phyloP scores from a whole-genome alignment of 1,140 invertebrate species.

The Trissolcus basalis region DNA sequence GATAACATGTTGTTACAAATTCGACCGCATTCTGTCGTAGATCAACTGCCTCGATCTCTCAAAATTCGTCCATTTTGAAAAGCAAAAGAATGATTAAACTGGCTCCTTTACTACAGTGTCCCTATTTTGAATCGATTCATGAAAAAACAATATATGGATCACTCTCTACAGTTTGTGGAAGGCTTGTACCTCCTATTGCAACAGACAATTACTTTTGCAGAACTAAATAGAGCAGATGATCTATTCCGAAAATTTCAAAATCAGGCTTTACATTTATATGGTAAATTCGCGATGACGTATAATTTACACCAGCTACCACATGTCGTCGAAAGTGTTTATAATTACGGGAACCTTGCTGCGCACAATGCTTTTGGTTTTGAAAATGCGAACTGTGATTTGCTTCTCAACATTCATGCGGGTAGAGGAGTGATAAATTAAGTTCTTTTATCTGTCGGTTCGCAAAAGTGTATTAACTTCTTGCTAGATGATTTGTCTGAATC shows the following conservation, averaged over 20 bases:
- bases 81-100: conserved; percentile 47
- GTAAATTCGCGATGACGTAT: conserved; percentile 29
- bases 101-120: conserved; percentile 28
- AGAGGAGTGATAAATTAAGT: no score
- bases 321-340: conserved; percentile 19
- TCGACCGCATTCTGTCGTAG: conserved; percentile 8
- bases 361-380: no score
- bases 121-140: conserved; percentile 21
- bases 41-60: conserved; percentile 6
- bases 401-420: no score
- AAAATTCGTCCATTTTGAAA: conserved; percentile 23
- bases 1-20: conserved; percentile 15
- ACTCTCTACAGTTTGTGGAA: conserved; percentile 22
- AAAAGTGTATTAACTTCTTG: no score
- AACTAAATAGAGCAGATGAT: conserved; percentile 15
- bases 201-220: conserved; percentile 18
- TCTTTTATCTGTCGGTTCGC: no score
- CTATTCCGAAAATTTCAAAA: conserved; percentile 26
- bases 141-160: conserved; percentile 26
- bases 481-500: no score
- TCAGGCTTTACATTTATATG: conserved; percentile 22
- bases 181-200: conserved; percentile 32
- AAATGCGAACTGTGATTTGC: no score
- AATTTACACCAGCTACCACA: conserved; percentile 50
- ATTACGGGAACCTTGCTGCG: no score